These are phyloP conservation scores for Salticus scenicus DNA, from an alignment of 2,888 invertebrate genomes.

Conservation along the genomic window DNA sequence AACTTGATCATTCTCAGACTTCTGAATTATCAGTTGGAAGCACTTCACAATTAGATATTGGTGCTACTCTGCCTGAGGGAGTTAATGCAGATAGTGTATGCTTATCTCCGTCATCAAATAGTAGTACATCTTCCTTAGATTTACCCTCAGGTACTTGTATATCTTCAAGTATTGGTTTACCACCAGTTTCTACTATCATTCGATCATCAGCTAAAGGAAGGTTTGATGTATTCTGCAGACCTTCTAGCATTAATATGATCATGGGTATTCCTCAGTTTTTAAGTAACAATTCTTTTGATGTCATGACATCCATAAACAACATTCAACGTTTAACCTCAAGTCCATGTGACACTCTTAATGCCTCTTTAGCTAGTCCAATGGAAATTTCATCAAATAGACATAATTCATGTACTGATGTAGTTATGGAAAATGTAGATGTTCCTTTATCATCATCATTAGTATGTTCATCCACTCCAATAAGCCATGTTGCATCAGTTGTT, in stretches of 20 bases:
- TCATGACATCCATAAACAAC: slow-evolving; percentile 57
- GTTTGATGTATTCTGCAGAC: slow-evolving; percentile 58
- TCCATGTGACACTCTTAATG: slow-evolving; percentile 53
- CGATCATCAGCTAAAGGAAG: slow-evolving; percentile 63
- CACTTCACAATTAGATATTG: slow-evolving; percentile 47
- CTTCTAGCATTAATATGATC: slow-evolving; percentile 59
- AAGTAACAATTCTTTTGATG: slow-evolving; percentile 51
- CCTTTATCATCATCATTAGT: slow-evolving; percentile 63
- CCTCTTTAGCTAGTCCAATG: slow-evolving; percentile 58
- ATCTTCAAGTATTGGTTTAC: slow-evolving; percentile 58
- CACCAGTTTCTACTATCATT: slow-evolving; percentile 70
- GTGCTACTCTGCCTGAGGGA: slow-evolving; percentile 27
- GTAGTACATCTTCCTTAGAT: slow-evolving; percentile 59
- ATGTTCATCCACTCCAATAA: slow-evolving; percentile 50
- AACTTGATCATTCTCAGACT: slow-evolving; percentile 58
- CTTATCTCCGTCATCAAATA: slow-evolving; percentile 59
- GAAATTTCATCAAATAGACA: slow-evolving; percentile 60
- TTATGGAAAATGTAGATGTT: slow-evolving; percentile 63
- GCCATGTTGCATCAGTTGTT: slow-evolving; percentile 38
- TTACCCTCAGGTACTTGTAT: slow-evolving; percentile 45
- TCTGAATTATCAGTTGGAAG: slow-evolving; percentile 58
- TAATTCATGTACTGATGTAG: slow-evolving; percentile 51
- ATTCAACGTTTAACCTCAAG: slow-evolving; percentile 45
- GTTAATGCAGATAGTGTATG: slow-evolving; percentile 50
- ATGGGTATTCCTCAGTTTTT: slow-evolving; percentile 66